Evolutionary conservation across 2,888 invertebrate genomes (phyloP).

Genomic region (Calliopum simillimum): DNA sequence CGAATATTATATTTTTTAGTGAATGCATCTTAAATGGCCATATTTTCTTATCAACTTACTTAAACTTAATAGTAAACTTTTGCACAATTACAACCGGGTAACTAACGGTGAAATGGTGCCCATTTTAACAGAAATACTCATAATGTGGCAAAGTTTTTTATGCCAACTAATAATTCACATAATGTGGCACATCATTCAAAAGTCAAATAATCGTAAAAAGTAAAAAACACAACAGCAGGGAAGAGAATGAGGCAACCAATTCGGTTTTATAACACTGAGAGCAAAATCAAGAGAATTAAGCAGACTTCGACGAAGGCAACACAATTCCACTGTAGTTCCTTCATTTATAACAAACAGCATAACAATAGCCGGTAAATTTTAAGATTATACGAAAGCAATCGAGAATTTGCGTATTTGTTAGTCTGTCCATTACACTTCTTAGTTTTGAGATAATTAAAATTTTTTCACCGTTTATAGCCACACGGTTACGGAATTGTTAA

Average conservation of each 20-base stretch:
- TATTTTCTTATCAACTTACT: slow-evolving; percentile 17
- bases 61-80: slow-evolving; percentile 14
- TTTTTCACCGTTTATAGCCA: too few relatives aligned
- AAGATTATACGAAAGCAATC: too few relatives aligned
- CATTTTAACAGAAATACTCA: not conserved
- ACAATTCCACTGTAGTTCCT: too few relatives aligned
- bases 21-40: not conserved
- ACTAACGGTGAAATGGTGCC: slow-evolving; percentile 4
- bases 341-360: too few relatives aligned
- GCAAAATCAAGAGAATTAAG: too few relatives aligned
- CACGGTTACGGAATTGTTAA: too few relatives aligned
- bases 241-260: not conserved
- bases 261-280: not conserved
- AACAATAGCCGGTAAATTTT: too few relatives aligned
- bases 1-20: not conserved
- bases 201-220: slow-evolving; percentile 29
- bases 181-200: slow-evolving; percentile 34
- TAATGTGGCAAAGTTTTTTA: slow-evolving; percentile 32
- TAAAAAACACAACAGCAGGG: not conserved
- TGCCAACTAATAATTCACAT: slow-evolving; percentile 32
- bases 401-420: too few relatives aligned
- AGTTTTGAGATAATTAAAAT: too few relatives aligned
- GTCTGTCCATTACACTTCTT: too few relatives aligned
- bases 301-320: too few relatives aligned
- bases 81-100: slow-evolving; percentile 18